Evolutionary conservation across 2,888 invertebrate genomes (phyloP), one percentile per base, ranked within the genome.

Genomic region (Microplitis deprimator): DNA sequence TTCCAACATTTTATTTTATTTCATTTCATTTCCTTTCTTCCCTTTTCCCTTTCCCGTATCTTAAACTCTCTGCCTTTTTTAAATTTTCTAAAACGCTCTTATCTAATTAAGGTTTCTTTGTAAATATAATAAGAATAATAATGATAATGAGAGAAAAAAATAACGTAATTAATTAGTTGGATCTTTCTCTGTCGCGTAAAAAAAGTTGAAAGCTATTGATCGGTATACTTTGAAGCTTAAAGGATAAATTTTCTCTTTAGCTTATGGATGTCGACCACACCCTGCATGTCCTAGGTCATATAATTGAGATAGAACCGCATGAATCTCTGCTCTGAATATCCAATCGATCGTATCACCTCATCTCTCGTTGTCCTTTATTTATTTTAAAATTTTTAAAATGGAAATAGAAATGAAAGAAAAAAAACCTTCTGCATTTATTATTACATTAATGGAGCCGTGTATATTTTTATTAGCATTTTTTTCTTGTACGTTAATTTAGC

Each of bases 261-360:
- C 59, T 65, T 59, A 50, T 38, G 16, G 68, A 41, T 38, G 17
- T 39, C 59, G 67, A 74, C 74, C 74, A 74, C 74, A 74, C 74
- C 74, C 74, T 40, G 40, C 68, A 74, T 68, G 68, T 74, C 60
- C 60, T 61, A 62, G 62, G 62, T 62, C 62, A 62, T 20, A 62
- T 62, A 62, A 62, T 38, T 68, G 60, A 67, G 68, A 74, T 74
- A 29, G 61, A 68, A 74, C 74, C 74, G 61, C 74, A 74, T 67
- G 74, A 74, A 74, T 74, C 74, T 68, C 74, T 68, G 68, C 68
- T 61, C 74, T 68, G 68, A 68, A 74, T 74, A 39, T 60, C 61
- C 60, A 67, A 73, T 73, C 73, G 73, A 73, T 73, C 67, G 67
- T 65, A 20, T 41, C 39, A 73, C 65, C 41, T 50, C 29, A 13